Percentiles rank a stretch among this genome's conserved stretches.
phyloP scores from a whole-genome alignment of 2,113 vertebrate genomes.

The Pachycephala philippinensis region DNA sequence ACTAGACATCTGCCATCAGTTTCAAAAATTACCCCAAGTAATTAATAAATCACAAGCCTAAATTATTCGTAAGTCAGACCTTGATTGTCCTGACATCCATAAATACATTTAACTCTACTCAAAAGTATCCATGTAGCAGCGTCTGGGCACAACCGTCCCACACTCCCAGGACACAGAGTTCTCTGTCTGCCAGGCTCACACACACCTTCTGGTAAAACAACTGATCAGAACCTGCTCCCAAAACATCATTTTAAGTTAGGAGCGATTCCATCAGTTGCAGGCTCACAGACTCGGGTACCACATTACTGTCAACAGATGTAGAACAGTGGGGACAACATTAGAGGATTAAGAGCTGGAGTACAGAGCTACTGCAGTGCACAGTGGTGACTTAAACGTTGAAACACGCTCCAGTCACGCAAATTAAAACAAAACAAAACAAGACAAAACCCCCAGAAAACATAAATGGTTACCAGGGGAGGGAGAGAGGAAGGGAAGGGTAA shows the following conservation, averaged over 20 bases:
- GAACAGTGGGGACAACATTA: background rate
- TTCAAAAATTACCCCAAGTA: background rate
- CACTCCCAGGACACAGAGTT: background rate
- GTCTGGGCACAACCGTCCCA: background rate
- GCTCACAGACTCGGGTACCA: background rate
- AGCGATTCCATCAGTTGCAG: background rate
- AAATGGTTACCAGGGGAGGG: background rate
- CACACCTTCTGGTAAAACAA: background rate
- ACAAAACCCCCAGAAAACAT: background rate
- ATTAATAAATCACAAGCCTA: rapidly evolving
- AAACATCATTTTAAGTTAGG: background rate
- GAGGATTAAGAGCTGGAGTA: background rate
- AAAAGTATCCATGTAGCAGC: background rate
- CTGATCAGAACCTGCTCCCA: background rate
- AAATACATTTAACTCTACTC: background rate
- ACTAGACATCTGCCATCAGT: background rate
- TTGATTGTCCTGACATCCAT: background rate
- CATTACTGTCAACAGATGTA: background rate
- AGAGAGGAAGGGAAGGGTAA: background rate
- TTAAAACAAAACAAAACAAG: background rate
- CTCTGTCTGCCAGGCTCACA: background rate
- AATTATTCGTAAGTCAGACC: background rate
- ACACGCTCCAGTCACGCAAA: background rate
- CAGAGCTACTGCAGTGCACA: background rate
- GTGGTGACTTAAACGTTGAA: background rate